phyloP scores from a whole-genome alignment of 2,888 invertebrate species.

The Athalia rosae region DNA sequence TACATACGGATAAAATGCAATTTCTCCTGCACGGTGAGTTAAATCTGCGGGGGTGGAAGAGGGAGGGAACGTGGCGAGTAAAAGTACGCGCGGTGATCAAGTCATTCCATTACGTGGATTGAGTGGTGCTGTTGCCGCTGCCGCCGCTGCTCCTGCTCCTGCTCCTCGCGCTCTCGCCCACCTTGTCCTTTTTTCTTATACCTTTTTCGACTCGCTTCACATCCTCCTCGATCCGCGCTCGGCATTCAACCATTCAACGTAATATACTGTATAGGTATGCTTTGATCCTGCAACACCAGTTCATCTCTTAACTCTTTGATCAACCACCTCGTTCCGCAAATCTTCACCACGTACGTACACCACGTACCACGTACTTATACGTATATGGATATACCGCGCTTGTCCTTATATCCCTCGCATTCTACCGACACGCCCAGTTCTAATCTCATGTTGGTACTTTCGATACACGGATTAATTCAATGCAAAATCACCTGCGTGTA shows the following conservation, averaged over 20 bases:
- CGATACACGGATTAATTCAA: no score
- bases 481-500: no score
- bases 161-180: slow-evolving; percentile 27
- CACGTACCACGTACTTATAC: no score
- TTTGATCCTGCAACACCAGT: not conserved
- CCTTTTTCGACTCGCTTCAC: slow-evolving; percentile 48
- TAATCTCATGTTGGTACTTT: no score
- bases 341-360: slow-evolving; percentile 1
- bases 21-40: no score
- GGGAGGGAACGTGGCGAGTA: not conserved
- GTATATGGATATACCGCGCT: slow-evolving; percentile 9
- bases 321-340: slow-evolving; percentile 36
- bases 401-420: not conserved
- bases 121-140: slow-evolving; percentile 63
- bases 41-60: no score
- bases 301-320: slow-evolving; percentile 20
- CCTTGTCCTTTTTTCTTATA: slow-evolving; percentile 49
- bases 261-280: not conserved
- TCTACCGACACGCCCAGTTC: not conserved
- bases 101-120: slow-evolving; percentile 72
- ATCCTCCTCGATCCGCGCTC: slow-evolving; percentile 30
- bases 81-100: slow-evolving; percentile 58
- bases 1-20: no score
- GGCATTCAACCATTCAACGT: slow-evolving; percentile 20
- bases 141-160: slow-evolving; percentile 45